These are phyloP conservation scores for Temnothorax nylanderi DNA, from an alignment of 1,140 invertebrate genomes.

Conservation along the genomic window DNA sequence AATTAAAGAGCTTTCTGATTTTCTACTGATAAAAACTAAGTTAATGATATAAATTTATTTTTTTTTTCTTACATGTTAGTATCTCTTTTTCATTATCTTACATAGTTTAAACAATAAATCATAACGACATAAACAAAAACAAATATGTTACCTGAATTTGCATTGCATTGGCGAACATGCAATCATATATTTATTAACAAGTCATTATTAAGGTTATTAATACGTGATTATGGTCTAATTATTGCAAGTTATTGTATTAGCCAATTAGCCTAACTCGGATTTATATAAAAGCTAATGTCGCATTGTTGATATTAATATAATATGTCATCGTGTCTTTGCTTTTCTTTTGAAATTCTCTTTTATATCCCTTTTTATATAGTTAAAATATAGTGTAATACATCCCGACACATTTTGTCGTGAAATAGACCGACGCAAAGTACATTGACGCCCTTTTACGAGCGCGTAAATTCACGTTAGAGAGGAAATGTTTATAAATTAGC, in stretches of 20 bases:
- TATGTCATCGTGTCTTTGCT: background rate
- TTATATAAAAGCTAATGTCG: background rate
- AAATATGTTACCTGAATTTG: background rate
- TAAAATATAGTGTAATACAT: background rate
- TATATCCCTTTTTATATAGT: background rate
- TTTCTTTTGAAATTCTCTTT: conserved; percentile 10
- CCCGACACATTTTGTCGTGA: background rate
- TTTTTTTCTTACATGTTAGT: background rate
- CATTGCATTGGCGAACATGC: background rate
- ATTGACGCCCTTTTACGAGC: conserved; percentile 25
- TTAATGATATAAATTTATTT: background rate
- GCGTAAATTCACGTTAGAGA: conserved; percentile 46
- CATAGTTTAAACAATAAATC: background rate
- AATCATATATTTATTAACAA: background rate
- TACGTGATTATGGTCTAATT: background rate
- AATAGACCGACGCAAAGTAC: conserved; percentile 4
- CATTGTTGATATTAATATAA: background rate
- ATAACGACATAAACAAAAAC: background rate
- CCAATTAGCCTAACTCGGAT: background rate
- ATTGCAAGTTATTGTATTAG: background rate
- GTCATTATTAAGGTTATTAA: background rate
- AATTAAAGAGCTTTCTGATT: background rate
- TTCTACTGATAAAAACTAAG: too few relatives aligned
- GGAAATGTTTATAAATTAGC: conserved; percentile 57
- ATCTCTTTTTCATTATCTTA: background rate